Evolutionary conservation across 2,888 invertebrate genomes (phyloP).

Genomic region (Cosmia pyralina): DNA sequence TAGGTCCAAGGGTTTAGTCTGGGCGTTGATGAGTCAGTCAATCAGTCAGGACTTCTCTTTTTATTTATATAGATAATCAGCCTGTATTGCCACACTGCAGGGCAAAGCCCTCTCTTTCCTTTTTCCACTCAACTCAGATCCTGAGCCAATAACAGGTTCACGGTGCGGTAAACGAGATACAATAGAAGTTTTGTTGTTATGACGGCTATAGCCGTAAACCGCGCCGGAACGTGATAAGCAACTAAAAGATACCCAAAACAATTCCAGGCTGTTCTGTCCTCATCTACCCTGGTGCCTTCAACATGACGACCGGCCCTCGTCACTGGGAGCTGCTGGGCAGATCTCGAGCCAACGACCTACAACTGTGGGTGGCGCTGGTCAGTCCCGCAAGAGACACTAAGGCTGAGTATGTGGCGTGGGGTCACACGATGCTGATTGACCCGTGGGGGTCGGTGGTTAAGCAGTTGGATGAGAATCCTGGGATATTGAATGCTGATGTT

Average conservation of each 20-base stretch:
- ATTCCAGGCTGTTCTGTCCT: conserved; percentile 94
- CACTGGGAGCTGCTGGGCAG: conserved; percentile 97
- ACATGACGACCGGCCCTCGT: conserved; percentile 98
- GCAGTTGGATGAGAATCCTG: conserved; percentile 93
- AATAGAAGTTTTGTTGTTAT: too few species aligned
- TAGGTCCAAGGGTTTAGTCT: too few species aligned
- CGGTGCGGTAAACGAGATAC: too few species aligned
- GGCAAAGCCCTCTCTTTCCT: too few species aligned
- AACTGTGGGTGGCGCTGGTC: conserved; percentile 95
- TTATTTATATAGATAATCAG: too few species aligned
- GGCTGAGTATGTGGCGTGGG: conserved; percentile 96
- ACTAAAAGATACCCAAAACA: neutral
- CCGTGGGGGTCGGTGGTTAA: conserved; percentile 95
- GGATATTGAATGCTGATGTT: conserved; percentile 93
- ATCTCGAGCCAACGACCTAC: conserved; percentile 96
- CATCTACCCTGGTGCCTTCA: conserved; percentile 98
- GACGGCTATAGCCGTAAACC: too few species aligned
- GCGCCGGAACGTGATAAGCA: too few species aligned
- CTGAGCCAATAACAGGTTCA: too few species aligned
- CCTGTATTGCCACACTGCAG: too few species aligned
- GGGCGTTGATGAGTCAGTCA: too few species aligned
- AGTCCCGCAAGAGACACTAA: conserved; percentile 94
- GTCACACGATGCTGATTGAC: conserved; percentile 95
- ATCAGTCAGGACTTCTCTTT: too few species aligned
- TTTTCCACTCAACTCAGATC: too few species aligned